Evolutionary conservation across 2,888 invertebrate genomes (phyloP), one percentile per base, ranked within the genome.

Genomic region (Pyrrhosoma nymphula): DNA sequence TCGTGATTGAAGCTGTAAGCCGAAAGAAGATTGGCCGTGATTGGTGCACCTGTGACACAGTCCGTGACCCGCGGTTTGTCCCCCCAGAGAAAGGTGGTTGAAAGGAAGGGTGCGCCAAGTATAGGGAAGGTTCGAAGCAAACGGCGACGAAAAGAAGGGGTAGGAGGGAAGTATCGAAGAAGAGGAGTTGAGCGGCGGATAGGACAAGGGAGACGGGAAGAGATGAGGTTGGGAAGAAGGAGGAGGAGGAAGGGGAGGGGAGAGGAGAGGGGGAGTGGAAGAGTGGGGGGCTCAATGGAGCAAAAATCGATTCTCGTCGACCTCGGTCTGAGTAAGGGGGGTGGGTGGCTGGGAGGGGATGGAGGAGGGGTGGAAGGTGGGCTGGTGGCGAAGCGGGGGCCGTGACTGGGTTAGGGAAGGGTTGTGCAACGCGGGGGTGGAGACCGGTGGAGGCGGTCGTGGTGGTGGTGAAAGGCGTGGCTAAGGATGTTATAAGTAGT

Each of bases 341-440:
- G 89, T 14, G 26, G 14, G 69, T 23, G 2, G 69, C 35, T 20
- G 69, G 55, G 93, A 16, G 30, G 60, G 18, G 91, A 26, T 23
- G 60, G 39, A 26, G 30, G n/a, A n/a, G 39, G 63, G 63, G 30
- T 35, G 30, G 30, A 30, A n/a, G 90, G 35, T 35, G 23, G 90
- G 90, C n/a, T 90, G 60, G 60, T 26, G 88, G 47, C 6, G 23
- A 30, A 47, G 88, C 20, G 39, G 88, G 39, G 47, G 88, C 8
- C 23, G 88, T 10, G 26, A 20, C 23, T 4, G 23, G 88, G 39
- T 20, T 23, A 18, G 39, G n/a, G 88, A 88, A 88, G 91, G 91
- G 63, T 91, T 91, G 91, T 91, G 91, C 91, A 91, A 91, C 91
- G 91, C 91, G 91, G 91, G 91, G 91, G 69, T n/a, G 69, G 69